Base-by-base conservation (phyloP, 2,113 vertebrate species). In the Clarias macrocephalus region DNA sequence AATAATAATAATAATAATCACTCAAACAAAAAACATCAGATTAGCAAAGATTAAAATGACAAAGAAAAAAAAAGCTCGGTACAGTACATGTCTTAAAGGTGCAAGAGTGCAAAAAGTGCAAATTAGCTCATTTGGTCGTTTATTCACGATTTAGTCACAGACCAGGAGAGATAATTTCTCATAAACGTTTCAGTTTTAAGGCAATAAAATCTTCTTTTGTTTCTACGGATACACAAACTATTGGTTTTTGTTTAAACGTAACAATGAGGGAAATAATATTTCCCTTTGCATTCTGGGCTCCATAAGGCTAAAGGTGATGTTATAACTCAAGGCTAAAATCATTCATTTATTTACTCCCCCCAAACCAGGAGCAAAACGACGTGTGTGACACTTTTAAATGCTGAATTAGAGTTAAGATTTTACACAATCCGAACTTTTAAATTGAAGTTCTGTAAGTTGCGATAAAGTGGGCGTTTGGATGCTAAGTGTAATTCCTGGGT, bases 51-150 rank as follows among this genome's bases (percentile, higher is more conserved):
- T 76, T 76, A 76, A 52, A 52, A n/a, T n/a, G 42, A 42, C 21
- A 15, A 52, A n/a, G 21, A 1, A n/a, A 52, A 57, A 59, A 59
- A 59, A 16, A 18, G 4, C 57, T 16, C 13, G 3, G 13, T 76
- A 76, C 42, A 76, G 73, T 76, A n/a, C 42, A 7, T 75, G 42
- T 75, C 42, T 6, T 76, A n/a, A 76, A 54, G 42, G 73, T 76
- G 73, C 68, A 37, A 72, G 16, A 72, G 16, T 72, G 68, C 73
- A 54, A 76, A 76, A 52, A 15, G 73, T 76, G 73, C 73, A 76
- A 76, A 72, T 37, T 2, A 37, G 30, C 68, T 72, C 68, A 10
- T 33, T 75, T 48, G 37, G 37, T 23, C 4, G 16, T 48, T 48
- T 21, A 23, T 75, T n/a, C 23, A 52, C 1, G 73, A 73, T 73